Base-by-base conservation (phyloP, 2,113 vertebrate species). In the Pithys albifrons region DNA sequence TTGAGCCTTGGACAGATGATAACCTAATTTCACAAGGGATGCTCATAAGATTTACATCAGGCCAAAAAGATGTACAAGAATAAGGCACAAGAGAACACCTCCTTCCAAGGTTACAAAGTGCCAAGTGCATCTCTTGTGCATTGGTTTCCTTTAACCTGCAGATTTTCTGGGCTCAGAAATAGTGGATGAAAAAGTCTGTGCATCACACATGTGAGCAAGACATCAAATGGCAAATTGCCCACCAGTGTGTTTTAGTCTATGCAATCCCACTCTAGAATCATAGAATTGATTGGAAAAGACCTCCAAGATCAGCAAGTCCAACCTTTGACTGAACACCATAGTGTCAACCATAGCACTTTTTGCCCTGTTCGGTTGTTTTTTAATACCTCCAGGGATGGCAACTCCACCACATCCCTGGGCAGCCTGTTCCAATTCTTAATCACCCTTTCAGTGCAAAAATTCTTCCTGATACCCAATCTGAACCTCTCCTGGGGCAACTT, bases 201-300 rank as follows among this genome's bases (percentile, higher is more conserved):
- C 29, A 85, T 10, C 41, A 51, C 7, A 29, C 6, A 52, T 2
- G 17, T 0, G 0, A 70, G 59, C 48, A 92, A 65, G n/a, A 17
- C 48, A 70, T 11, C 25, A 64, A 92, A 67, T 0, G 1, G 33
- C n/a, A 76, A 55, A 28, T 4, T 45, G 4, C 20, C 57, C 31
- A 23, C 18, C 43, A 28, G 25, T 0, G 0, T 45, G 45, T 41
- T 79, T 46, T 75, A 51, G 14, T n/a, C 9, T 6, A 22, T 7
- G 27, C n/a, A 75, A 43, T 20, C 22, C 12, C 46, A 37, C 12
- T 23, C 19, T 25, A 25, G 25, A 51, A 43, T 43, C 41, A 43
- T 15, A 43, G 41, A 43, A 43, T 43, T 43, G 41, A 13, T 43
- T 43, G 41, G 41, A 43, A 43, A 43, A 43, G 41, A 43, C 41